phyloP scores from a whole-genome alignment of 2,113 vertebrate species.

The Ameiurus melas region DNA sequence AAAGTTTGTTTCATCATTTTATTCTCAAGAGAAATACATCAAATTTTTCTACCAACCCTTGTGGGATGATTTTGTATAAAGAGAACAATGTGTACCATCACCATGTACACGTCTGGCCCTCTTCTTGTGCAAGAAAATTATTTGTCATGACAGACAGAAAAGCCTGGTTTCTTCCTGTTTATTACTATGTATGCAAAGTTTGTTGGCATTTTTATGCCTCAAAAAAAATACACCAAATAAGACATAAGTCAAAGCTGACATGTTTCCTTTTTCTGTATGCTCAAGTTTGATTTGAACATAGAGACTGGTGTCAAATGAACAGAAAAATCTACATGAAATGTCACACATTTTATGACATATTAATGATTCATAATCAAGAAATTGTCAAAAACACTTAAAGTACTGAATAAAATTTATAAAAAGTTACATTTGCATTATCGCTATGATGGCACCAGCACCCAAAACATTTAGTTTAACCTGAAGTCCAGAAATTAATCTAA shows the following conservation, averaged over 20 bases:
- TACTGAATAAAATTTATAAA: neutral
- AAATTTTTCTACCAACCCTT: neutral
- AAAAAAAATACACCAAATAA: neutral
- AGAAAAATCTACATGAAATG: neutral
- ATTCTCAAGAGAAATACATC: neutral
- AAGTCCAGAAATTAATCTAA: neutral
- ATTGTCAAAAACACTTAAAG: neutral
- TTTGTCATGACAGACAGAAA: neutral
- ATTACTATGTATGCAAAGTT: neutral
- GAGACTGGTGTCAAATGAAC: neutral
- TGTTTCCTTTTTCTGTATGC: neutral
- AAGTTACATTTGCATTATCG: neutral
- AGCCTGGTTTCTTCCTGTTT: neutral
- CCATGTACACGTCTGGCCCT: neutral
- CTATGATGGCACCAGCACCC: neutral
- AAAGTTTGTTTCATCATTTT: neutral
- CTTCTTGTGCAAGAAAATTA: neutral
- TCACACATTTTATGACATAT: neutral
- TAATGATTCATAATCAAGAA: neutral
- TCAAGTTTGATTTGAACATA: neutral
- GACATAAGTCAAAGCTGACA: neutral
- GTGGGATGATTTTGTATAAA: neutral
- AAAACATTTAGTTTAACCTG: neutral
- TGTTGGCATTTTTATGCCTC: neutral
- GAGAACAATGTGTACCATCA: neutral